These are phyloP conservation scores for Rhinoraja longicauda DNA, from an alignment of 2,797 vertebrate genomes.

Conservation along the genomic window DNA sequence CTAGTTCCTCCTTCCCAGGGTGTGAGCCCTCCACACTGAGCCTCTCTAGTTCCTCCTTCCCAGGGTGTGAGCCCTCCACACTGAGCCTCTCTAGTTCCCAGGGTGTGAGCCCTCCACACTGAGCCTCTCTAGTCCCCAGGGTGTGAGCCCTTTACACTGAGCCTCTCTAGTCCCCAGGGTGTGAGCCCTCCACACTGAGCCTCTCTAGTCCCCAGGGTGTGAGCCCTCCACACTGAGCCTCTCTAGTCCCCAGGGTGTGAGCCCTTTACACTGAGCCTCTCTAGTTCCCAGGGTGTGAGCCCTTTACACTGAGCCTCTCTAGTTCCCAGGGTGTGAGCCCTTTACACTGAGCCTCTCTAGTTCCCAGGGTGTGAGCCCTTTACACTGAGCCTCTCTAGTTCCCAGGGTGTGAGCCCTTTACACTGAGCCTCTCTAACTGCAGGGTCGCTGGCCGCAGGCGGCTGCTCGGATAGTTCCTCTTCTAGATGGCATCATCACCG, in stretches of 20 bases:
- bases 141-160: too few relatives aligned
- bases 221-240: too few relatives aligned
- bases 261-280: too few relatives aligned
- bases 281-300: background rate
- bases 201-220: background rate
- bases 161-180: too few relatives aligned
- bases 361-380: background rate
- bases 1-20: background rate
- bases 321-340: background rate
- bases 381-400: too few relatives aligned
- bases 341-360: too few relatives aligned
- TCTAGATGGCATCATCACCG: conserved; percentile 14
- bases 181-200: too few relatives aligned
- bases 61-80: background rate
- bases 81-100: too few relatives aligned
- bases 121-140: too few relatives aligned
- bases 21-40: too few relatives aligned
- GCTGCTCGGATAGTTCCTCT: background rate
- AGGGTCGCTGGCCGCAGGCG: background rate
- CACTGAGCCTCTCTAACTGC: background rate
- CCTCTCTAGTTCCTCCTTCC: background rate
- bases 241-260: background rate
- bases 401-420: background rate
- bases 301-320: too few relatives aligned
- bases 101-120: background rate